A percentile compares a stretch with the other conserved stretches of the same genome.
These are phyloP conservation scores for Nerophis lumbriciformis DNA, from an alignment of 2,113 vertebrate genomes.

Conservation along the genomic window DNA sequence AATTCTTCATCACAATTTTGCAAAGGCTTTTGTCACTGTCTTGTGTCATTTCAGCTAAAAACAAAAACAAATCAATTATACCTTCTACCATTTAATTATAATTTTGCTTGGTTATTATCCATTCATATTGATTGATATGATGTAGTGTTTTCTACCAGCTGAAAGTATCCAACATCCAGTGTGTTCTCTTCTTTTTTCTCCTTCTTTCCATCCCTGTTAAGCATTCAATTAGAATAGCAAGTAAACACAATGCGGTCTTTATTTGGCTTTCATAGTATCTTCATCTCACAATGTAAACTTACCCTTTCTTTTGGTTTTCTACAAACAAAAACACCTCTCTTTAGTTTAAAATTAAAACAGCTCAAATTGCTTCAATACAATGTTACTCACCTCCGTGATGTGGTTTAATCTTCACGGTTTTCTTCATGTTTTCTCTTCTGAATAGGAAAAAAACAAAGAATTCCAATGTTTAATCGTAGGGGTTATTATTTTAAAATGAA, in stretches of 20 bases:
- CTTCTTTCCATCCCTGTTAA: conserved; percentile 31
- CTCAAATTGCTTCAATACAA: background rate
- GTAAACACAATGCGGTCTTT: no score
- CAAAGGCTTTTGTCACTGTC: no score
- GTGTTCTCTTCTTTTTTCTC: conserved; percentile 53
- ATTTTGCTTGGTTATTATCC: no score
- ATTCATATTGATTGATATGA: no score
- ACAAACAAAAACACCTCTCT: background rate
- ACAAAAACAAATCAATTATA: no score
- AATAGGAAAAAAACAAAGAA: background rate
- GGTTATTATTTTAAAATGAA: background rate
- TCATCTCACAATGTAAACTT: conserved; percentile 10
- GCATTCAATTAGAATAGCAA: conserved; percentile 1
- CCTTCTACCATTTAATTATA: no score
- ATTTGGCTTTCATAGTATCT: background rate
- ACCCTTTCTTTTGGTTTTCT: conserved; percentile 33
- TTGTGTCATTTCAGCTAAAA: no score
- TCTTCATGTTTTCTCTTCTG: conserved; percentile 34
- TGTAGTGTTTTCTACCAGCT: conserved; percentile 60
- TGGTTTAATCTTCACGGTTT: background rate
- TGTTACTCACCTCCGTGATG: conserved; percentile 15
- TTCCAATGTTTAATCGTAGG: background rate
- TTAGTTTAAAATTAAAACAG: background rate
- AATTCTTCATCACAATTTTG: no score
- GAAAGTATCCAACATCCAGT: conserved; percentile 68